Conservation (phyloP, 2,797 vertebrate genomes). For the Molossus molossus region DNA sequence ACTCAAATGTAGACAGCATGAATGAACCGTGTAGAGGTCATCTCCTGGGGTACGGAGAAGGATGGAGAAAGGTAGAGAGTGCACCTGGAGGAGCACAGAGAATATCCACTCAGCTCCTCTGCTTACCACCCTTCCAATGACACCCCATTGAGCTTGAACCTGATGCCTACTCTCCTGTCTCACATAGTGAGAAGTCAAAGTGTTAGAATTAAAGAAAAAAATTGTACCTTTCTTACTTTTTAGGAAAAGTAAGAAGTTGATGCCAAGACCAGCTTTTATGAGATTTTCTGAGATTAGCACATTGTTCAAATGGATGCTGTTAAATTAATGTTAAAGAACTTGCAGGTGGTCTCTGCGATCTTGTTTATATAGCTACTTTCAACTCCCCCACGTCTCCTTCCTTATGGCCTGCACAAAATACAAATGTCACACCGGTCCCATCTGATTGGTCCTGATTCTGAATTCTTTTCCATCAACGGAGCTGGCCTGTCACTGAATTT, state of each 20-base stretch:
- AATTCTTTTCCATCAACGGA: neutral
- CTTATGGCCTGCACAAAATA: neutral
- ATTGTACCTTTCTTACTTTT: constrained; percentile 19
- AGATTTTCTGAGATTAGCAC: constrained; percentile 78
- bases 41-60: neutral
- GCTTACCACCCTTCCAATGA: neutral
- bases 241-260: constrained; percentile 27
- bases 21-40: neutral
- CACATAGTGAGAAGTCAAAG: neutral
- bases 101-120: neutral
- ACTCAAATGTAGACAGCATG: neutral
- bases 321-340: constrained; percentile 70
- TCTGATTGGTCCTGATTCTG: neutral
- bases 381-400: neutral
- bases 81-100: neutral
- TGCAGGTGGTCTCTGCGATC: constrained; percentile 51
- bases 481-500: neutral
- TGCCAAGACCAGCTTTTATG: constrained; percentile 75
- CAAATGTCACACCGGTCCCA: neutral
- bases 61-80: neutral
- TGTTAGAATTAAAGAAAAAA: neutral
- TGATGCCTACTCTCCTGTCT: neutral
- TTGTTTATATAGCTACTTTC: constrained; percentile 42
- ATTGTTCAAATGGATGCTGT: constrained; percentile 68
- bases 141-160: accelerated